Evolutionary conservation across 2,113 vertebrate species (phyloP).

Genomic region (Dryoscopus gambensis): DNA sequence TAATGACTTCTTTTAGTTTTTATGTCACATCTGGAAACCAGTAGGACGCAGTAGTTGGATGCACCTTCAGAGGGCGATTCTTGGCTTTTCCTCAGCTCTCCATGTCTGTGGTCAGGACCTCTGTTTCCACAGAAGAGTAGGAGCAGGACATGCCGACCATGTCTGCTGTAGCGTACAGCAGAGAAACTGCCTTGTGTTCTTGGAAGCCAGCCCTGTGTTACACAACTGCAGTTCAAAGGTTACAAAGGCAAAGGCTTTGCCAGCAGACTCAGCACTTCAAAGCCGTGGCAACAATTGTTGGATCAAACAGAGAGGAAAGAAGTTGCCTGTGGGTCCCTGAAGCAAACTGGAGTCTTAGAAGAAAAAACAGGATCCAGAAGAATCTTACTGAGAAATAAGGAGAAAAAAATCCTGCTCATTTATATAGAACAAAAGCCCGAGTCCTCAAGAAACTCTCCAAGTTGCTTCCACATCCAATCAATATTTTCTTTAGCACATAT

Average conservation of each 20-base stretch:
- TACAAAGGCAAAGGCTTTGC: constrained; percentile 14
- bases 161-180: not conserved
- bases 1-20: not conserved
- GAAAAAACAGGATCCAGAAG: constrained; percentile 38
- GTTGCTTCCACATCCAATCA: constrained; percentile 25
- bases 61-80: not conserved
- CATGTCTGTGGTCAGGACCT: not conserved
- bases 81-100: not conserved
- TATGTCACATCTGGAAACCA: not conserved
- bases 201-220: not conserved
- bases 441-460: constrained; percentile 34
- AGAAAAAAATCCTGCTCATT: not conserved
- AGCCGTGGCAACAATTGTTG: constrained; percentile 37
- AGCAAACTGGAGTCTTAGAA: constrained; percentile 15
- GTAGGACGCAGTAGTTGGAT: not conserved
- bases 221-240: constrained; percentile 19
- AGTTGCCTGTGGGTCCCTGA: not conserved
- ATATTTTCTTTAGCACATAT: constrained; percentile 52
- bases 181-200: not conserved
- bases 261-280: constrained; percentile 42
- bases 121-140: not conserved
- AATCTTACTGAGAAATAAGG: constrained; percentile 17
- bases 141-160: not conserved
- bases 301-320: constrained; percentile 48
- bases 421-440: constrained; percentile 6